phyloP scores from a whole-genome alignment of 2,113 vertebrate genomes.

The Balaeniceps rex region DNA sequence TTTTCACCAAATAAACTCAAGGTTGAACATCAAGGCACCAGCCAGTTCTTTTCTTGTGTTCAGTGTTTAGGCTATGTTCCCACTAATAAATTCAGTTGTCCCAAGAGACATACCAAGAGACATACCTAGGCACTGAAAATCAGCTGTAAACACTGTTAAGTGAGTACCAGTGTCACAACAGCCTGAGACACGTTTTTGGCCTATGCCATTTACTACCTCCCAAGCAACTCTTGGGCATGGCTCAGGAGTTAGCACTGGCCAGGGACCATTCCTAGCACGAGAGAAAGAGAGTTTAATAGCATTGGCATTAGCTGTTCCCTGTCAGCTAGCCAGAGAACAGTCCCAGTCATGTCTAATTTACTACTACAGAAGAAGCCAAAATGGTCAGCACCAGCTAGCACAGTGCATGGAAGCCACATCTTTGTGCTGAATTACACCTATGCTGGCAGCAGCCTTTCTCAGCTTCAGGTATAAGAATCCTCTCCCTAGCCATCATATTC shows the following conservation, averaged over 20 bases:
- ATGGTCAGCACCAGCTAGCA: neutral
- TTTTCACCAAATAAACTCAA: constrained; percentile 10
- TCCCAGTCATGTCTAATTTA: neutral
- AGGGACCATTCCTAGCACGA: neutral
- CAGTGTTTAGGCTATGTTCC: neutral
- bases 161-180: neutral
- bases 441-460: neutral
- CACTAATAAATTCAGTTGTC: neutral
- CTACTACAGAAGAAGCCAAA: neutral
- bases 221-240: neutral
- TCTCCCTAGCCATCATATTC: neutral
- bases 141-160: neutral
- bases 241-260: neutral
- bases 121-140: neutral
- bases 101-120: neutral
- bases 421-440: neutral
- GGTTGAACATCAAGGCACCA: neutral
- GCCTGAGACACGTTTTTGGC: neutral
- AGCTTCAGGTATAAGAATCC: neutral
- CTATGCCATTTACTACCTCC: neutral
- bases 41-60: neutral
- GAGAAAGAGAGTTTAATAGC: neutral
- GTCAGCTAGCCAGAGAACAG: constrained; percentile 10
- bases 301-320: constrained; percentile 2
- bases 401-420: neutral